Base-by-base conservation (phyloP, 1,140 invertebrate genomes). In the Pogonomyrmex barbatus region DNA sequence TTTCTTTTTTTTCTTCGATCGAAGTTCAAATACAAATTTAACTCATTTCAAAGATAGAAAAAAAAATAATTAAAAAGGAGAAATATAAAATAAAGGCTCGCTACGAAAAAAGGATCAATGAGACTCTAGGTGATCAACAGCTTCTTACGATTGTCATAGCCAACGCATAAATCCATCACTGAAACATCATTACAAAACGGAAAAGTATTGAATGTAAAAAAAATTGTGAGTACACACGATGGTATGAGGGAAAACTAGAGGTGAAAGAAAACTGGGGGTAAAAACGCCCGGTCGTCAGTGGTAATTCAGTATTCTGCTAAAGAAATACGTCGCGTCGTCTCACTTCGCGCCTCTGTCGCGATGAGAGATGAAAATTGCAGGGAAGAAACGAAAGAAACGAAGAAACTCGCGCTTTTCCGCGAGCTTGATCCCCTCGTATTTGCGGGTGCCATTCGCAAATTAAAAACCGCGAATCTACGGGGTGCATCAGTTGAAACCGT, bases 361-460 rank as follows among this genome's bases (percentile, higher is more conserved):
- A 14, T 24, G 33, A 83, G 52, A 73, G 33, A 83, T 73, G 30
- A 33, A 73, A 82, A 71, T 47, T 73, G 42, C 39, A 2, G 3
- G 17, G 12, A n/a, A 30, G 17, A 71, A 58, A 56, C 4, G 50
- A 56, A 73, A 56, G 50, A 54, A 36, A 58, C 17, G 17, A 68
- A 68, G 63, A 8, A 4, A 58, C 12, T 81, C n/a, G 33, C 14
- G n/a, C 14, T n/a, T 14, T 9, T 24, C 12, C 45, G 30, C 76
- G 36, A 30, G 54, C 52, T 68, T 14, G 52, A 81, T 54, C 63
- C 24, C 10, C 14, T 58, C 42, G 14, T 71, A 24, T 50, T 58
- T 58, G 67, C 54, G 24, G 8, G 14, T n/a, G 14, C 42, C 39
- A 82, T 82, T 42, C 30, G 54, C 30, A 82, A 82, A 82, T 82